These are phyloP conservation scores for Steinernema carpocapsae DNA, from an alignment of 2,888 invertebrate species.

Conservation along the genomic window DNA sequence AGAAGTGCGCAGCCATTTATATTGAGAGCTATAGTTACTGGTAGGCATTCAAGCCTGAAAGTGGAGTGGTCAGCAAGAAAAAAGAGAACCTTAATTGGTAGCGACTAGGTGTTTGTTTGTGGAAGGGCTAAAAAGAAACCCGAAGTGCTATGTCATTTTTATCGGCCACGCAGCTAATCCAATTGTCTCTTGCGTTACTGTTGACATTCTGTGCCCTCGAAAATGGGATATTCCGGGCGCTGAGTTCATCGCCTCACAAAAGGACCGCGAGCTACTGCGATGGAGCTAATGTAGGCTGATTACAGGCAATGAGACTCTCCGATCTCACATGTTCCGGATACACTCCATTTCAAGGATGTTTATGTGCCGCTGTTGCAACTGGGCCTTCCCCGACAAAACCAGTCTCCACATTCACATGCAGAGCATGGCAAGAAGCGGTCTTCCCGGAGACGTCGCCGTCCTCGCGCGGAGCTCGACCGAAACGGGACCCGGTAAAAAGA, in stretches of 20 bases:
- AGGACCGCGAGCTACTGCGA: neutral
- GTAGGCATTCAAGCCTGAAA: neutral
- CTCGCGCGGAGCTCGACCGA: conserved; percentile 60
- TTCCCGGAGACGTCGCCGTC: conserved; percentile 62
- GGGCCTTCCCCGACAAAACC: conserved; percentile 68
- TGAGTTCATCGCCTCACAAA: neutral
- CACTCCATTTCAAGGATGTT: conserved; percentile 68
- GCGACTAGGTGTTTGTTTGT: conserved; percentile 4
- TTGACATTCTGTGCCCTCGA: neutral
- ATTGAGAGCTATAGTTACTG: conserved; percentile 26
- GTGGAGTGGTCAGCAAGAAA: neutral
- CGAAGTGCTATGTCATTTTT: neutral
- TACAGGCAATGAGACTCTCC: conserved; percentile 68
- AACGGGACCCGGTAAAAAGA: conserved; percentile 37
- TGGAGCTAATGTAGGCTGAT: conserved; percentile 33
- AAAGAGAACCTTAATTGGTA: neutral
- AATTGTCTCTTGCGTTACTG: neutral
- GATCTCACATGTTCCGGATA: conserved; percentile 68
- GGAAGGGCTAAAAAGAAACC: neutral
- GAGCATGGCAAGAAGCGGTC: conserved; percentile 57
- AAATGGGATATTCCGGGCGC: too few species aligned
- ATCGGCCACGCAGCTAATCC: neutral
- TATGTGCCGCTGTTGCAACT: conserved; percentile 69
- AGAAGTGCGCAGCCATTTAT: conserved; percentile 27
- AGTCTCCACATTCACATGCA: conserved; percentile 65